These are phyloP conservation scores for Struthio camelus DNA, from an alignment of 2,113 vertebrate genomes.

Conservation along the genomic window DNA sequence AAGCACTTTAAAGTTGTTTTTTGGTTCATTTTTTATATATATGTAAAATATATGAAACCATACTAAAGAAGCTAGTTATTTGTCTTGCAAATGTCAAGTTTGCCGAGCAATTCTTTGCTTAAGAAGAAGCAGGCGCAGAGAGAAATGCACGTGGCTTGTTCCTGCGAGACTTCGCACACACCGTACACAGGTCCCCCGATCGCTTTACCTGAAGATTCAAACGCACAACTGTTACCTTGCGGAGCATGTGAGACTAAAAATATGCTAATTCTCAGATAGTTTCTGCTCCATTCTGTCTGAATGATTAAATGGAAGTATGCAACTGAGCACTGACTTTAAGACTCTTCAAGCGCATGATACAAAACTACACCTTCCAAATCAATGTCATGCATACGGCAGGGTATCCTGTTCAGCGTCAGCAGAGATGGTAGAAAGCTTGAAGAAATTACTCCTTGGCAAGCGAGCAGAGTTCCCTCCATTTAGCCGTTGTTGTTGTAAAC, in stretches of 20 bases:
- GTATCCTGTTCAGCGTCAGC: neutral
- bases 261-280: neutral
- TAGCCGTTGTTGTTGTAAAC: slow-evolving; percentile 3
- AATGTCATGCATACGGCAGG: neutral
- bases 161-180: neutral
- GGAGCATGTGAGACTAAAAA: neutral
- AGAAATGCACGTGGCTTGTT: neutral
- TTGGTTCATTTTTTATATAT: neutral
- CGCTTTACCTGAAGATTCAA: neutral
- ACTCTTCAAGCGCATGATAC: neutral
- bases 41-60: neutral
- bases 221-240: neutral
- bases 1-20: neutral
- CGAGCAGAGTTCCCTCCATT: slow-evolving; percentile 6
- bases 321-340: neutral
- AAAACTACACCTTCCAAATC: neutral
- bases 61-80: neutral
- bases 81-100: neutral
- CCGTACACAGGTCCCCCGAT: neutral
- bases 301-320: neutral
- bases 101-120: neutral
- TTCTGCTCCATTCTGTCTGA: neutral
- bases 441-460: slow-evolving; percentile 39
- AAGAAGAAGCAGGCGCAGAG: neutral
- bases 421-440: neutral